Evolutionary conservation across 2,797 vertebrate genomes (phyloP).

Genomic region (Sylvia borin): DNA sequence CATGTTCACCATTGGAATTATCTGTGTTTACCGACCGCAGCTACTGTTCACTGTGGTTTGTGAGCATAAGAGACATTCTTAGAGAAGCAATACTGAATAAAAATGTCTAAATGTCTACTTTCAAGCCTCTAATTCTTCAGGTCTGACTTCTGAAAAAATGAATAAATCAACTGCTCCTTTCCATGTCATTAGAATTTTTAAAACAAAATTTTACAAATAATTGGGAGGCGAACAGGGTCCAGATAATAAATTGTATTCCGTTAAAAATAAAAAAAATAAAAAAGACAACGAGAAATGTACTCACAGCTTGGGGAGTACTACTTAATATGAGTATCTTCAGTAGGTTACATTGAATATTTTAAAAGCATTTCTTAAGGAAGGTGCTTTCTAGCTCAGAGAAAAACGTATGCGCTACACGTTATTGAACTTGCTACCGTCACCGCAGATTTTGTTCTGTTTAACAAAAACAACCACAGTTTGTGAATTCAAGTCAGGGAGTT

Average conservation of each 20-base stretch:
- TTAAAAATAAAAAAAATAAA: neutral
- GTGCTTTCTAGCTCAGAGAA: constrained; percentile 64
- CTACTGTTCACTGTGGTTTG: neutral
- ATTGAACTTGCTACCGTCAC: constrained; percentile 72
- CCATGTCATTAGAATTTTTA: neutral
- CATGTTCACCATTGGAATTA: neutral
- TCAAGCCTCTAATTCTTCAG: neutral
- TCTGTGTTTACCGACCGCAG: neutral
- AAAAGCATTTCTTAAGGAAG: constrained; percentile 61
- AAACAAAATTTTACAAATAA: constrained; percentile 5
- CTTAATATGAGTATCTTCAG: constrained; percentile 59
- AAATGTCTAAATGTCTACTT: neutral
- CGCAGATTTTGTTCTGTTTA: constrained; percentile 77
- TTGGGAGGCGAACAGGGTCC: neutral
- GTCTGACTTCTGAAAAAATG: neutral
- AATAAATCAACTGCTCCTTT: neutral
- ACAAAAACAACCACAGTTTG: constrained; percentile 79
- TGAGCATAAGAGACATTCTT: neutral
- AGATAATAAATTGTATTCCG: neutral
- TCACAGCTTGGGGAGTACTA: constrained; percentile 40
- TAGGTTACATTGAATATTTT: constrained; percentile 60
- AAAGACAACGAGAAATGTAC: constrained; percentile 48
- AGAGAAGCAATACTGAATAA: constrained; percentile 1
- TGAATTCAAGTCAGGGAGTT: constrained; percentile 77
- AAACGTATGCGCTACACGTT: constrained; percentile 70